Evolutionary conservation across 1,140 invertebrate genomes (phyloP).

Genomic region (Drosophila parabipectinata): DNA sequence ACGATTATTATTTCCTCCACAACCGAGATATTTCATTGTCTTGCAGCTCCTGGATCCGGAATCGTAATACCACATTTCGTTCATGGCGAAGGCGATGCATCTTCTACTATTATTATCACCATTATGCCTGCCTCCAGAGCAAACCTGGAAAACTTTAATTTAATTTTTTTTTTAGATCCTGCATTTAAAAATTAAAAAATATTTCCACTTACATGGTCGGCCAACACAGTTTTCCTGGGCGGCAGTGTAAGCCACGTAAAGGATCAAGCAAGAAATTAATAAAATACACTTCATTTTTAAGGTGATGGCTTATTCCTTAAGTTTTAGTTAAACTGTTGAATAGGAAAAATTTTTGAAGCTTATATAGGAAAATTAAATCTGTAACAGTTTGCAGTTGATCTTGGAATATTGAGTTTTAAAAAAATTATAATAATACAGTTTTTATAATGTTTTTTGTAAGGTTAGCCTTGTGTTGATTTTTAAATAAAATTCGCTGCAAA

Average conservation of each 20-base stretch:
- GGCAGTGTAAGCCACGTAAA: not conserved
- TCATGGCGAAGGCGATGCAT: not conserved
- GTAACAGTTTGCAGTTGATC: not conserved
- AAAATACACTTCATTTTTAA: not conserved
- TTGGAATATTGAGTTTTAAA: not conserved
- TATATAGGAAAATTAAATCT: not conserved
- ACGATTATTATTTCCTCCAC: not conserved
- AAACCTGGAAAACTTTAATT: not conserved
- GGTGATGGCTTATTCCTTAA: not conserved
- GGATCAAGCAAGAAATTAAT: not conserved
- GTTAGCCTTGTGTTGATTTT: not conserved
- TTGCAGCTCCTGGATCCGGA: not conserved
- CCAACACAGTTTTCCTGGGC: not conserved
- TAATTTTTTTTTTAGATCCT: not conserved
- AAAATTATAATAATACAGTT: not conserved
- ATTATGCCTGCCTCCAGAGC: not conserved
- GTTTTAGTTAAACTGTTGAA: not conserved
- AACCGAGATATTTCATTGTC: not conserved
- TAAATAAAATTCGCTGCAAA: not conserved
- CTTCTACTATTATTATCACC: not conserved
- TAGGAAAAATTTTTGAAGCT: not conserved
- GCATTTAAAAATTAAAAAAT: not conserved
- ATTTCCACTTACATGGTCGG: not conserved
- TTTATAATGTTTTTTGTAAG: not conserved
- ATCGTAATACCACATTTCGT: not conserved